Conservation (phyloP, 2,797 vertebrate genomes). For the Gambelia wislizenii region DNA sequence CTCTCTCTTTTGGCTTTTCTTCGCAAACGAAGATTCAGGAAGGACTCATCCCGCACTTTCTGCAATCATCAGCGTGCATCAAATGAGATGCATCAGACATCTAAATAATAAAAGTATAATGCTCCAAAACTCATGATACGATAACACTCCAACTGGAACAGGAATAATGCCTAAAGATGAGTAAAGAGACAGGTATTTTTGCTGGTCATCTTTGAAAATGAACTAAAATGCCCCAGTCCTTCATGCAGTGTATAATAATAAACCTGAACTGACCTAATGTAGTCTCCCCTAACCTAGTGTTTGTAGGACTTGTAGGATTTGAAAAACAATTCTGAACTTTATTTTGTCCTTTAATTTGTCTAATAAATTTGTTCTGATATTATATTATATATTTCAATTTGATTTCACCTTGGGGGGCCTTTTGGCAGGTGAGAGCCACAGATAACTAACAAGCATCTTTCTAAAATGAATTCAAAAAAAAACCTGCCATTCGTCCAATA, state of each 20-base stretch:
- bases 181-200: too few relatives aligned
- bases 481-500: constrained; percentile 15
- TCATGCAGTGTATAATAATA: background rate
- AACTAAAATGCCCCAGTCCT: too few relatives aligned
- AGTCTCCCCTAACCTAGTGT: too few relatives aligned
- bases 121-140: background rate
- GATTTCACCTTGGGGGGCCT: background rate
- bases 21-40: too few relatives aligned
- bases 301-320: background rate
- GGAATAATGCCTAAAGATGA: background rate
- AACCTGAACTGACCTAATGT: too few relatives aligned
- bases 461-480: background rate
- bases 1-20: too few relatives aligned
- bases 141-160: too few relatives aligned
- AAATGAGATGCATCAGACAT: background rate
- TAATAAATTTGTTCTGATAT: background rate
- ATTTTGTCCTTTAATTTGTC: background rate
- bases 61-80: too few relatives aligned
- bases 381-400: background rate
- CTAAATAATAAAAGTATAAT: background rate
- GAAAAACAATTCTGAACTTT: background rate
- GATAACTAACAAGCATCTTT: background rate
- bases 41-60: too few relatives aligned
- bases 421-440: background rate
- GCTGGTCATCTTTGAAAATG: too few relatives aligned